Evolutionary conservation across 1,140 invertebrate species (phyloP).

Genomic region (Pomacea maculata): DNA sequence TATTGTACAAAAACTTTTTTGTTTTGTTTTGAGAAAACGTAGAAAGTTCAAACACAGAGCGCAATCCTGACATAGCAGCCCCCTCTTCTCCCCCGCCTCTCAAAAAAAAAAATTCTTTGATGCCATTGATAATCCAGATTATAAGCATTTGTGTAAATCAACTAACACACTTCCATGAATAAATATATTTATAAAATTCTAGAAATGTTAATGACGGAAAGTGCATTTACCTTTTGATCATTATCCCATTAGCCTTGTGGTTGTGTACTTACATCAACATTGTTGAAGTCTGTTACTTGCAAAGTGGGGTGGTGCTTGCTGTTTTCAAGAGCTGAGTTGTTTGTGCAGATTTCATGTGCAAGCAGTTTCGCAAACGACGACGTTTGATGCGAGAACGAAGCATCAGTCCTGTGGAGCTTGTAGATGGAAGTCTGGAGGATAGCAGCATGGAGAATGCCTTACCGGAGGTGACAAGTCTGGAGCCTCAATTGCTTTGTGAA

Average conservation of each 20-base stretch:
- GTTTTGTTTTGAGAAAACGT: too few relatives aligned
- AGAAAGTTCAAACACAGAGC: too few relatives aligned
- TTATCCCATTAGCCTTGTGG: background rate
- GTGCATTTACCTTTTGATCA: background rate
- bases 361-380: conserved; percentile 47
- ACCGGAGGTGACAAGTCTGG: background rate
- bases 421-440: conserved; percentile 24
- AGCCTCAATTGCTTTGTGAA: background rate
- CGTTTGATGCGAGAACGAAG: conserved; percentile 46
- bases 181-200: too few relatives aligned
- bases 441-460: conserved; percentile 13
- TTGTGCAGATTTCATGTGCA: conserved; percentile 51
- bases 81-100: too few relatives aligned
- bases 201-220: too few relatives aligned
- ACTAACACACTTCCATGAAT: too few relatives aligned
- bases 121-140: too few relatives aligned
- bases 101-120: too few relatives aligned
- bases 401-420: conserved; percentile 50
- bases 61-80: too few relatives aligned
- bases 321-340: background rate
- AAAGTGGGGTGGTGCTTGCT: background rate
- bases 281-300: background rate
- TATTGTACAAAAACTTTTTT: too few relatives aligned
- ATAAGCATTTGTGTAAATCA: too few relatives aligned
- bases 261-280: background rate